Conservation (phyloP, 2,888 invertebrate genomes). For the Lepidocyrtoides sp. region DNA sequence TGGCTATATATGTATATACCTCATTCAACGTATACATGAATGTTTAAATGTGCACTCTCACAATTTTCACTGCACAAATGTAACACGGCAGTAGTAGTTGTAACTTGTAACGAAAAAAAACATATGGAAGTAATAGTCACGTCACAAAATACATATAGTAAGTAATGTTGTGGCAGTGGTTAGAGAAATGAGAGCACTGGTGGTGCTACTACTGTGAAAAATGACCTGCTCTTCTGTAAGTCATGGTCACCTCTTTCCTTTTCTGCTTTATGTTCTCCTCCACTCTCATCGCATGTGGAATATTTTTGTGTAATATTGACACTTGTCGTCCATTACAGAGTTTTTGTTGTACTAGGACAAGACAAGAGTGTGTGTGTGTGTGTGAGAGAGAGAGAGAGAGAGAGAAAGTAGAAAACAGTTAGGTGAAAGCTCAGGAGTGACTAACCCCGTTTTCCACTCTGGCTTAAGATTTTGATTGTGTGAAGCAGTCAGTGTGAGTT, state of each 20-base stretch:
- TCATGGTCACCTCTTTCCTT: constrained; percentile 61
- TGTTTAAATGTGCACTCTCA: constrained; percentile 3
- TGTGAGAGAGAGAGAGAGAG: too few relatives aligned
- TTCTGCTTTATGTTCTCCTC: neutral
- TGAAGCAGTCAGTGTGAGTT: constrained; percentile 30
- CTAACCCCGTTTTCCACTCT: constrained; percentile 73
- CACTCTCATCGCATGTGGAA: constrained; percentile 21
- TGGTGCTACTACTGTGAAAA: neutral
- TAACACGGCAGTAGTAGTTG: neutral
- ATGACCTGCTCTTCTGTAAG: constrained; percentile 55
- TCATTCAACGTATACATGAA: neutral
- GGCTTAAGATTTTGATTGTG: constrained; percentile 74
- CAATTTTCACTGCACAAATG: neutral
- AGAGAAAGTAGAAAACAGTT: constrained; percentile 74
- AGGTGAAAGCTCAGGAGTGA: constrained; percentile 79
- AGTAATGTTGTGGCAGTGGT: constrained; percentile 7
- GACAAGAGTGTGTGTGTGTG: too few relatives aligned
- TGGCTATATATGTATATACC: neutral
- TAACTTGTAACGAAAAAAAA: constrained; percentile 18
- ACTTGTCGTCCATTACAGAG: constrained; percentile 62
- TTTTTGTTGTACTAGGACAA: constrained; percentile 61
- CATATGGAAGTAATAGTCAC: constrained; percentile 70
- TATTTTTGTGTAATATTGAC: constrained; percentile 60
- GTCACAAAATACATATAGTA: too few relatives aligned
- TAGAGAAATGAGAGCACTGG: constrained; percentile 58